These are phyloP conservation scores for Clepsis dumicolana DNA, from an alignment of 2,888 invertebrate species.

Conservation along the genomic window DNA sequence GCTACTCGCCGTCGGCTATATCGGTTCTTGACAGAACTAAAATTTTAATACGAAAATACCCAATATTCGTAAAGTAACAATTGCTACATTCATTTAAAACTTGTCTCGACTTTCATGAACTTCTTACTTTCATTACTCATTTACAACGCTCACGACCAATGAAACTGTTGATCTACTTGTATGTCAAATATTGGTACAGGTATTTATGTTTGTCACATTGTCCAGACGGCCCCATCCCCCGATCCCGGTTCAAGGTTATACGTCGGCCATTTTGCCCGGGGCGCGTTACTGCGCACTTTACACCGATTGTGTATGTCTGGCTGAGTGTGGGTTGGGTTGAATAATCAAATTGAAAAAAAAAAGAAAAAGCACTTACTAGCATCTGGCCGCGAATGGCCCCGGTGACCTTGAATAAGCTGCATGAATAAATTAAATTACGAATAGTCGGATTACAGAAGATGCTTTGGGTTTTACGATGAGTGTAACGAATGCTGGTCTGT, in stretches of 20 bases:
- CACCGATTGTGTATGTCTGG: conserved; percentile 3
- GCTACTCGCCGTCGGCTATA: too few species aligned
- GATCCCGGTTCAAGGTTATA: conserved; percentile 63
- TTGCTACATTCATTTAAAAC: too few species aligned
- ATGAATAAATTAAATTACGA: not conserved
- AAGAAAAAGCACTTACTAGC: not conserved
- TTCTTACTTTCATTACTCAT: too few species aligned
- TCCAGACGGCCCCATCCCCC: conserved; percentile 59
- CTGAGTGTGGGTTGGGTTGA: too few species aligned
- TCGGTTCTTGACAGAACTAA: too few species aligned
- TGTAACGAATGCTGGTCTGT: not conserved
- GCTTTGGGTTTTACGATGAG: not conserved
- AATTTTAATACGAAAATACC: too few species aligned
- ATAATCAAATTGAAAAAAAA: conserved; percentile 1
- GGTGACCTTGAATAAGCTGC: not conserved
- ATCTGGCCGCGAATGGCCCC: not conserved
- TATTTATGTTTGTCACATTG: conserved; percentile 50
- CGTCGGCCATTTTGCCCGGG: conserved; percentile 60
- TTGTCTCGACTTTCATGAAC: too few species aligned
- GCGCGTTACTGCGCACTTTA: conserved; percentile 25
- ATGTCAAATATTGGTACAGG: not conserved
- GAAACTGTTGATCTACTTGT: not conserved
- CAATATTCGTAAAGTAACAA: too few species aligned
- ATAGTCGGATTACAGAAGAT: not conserved
- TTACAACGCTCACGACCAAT: too few species aligned